phyloP scores from a whole-genome alignment of 2,797 vertebrate genomes.

The Acanthurus lineatus region DNA sequence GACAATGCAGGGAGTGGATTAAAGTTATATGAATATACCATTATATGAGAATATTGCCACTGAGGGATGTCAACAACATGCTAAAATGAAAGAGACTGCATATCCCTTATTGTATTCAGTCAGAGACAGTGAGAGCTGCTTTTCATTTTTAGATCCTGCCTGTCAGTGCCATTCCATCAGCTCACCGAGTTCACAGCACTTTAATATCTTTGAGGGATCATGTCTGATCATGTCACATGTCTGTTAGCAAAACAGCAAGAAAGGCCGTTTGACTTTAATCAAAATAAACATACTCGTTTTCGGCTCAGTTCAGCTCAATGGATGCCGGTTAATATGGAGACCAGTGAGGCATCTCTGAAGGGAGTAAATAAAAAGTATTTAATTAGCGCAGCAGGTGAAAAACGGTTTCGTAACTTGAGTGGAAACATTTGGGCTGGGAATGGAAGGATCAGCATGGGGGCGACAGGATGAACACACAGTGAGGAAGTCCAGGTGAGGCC shows the following conservation, averaged over 20 bases:
- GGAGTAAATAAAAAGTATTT: conserved; percentile 62
- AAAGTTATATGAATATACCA: conserved; percentile 3
- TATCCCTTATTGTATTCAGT: conserved; percentile 21
- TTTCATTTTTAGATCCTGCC: conserved; percentile 25
- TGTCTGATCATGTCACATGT: conserved; percentile 50
- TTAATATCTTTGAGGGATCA: conserved; percentile 56
- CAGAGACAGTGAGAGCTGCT: background rate
- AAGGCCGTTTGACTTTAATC: conserved; percentile 48
- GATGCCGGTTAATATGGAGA: conserved; percentile 50
- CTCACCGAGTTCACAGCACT: conserved; percentile 40
- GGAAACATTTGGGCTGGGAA: conserved; percentile 67
- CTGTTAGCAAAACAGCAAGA: conserved; percentile 35
- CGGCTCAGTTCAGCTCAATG: conserved; percentile 52
- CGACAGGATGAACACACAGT: conserved; percentile 57
- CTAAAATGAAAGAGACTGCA: background rate
- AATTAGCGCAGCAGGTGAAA: conserved; percentile 60
- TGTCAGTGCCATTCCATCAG: conserved; percentile 39
- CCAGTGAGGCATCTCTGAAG: conserved; percentile 41
- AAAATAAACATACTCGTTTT: conserved; percentile 47
- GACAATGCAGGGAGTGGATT: background rate
- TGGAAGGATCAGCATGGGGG: conserved; percentile 62
- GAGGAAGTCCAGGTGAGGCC: conserved; percentile 71
- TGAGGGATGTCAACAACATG: conserved; percentile 16
- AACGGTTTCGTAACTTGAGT: conserved; percentile 37
- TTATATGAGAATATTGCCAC: background rate